These are phyloP conservation scores for Sebastes oblongus DNA, from an alignment of 2,797 vertebrate species.

Conservation along the genomic window DNA sequence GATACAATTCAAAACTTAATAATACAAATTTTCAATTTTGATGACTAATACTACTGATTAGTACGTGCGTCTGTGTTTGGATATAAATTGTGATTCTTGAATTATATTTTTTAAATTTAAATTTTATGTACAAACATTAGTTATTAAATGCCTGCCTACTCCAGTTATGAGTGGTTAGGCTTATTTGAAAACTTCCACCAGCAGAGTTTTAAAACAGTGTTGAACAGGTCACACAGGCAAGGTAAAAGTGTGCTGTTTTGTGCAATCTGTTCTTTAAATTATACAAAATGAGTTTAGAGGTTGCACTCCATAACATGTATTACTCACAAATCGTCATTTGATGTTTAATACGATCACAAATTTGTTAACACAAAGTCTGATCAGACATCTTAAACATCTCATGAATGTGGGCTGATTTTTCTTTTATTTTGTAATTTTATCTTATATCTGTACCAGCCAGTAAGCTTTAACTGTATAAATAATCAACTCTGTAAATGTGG, in stretches of 20 bases:
- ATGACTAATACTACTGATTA: not conserved
- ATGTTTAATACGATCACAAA: not conserved
- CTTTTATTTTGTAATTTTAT: not conserved
- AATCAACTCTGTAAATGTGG: not conserved
- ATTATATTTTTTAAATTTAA: not conserved
- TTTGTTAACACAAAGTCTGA: not conserved
- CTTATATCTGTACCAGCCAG: not conserved
- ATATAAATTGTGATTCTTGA: not conserved
- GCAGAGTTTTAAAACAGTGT: not conserved
- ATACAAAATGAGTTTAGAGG: too few species aligned
- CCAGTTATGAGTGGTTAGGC: not conserved
- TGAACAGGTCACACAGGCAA: not conserved
- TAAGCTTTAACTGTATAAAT: not conserved
- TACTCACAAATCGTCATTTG: not conserved
- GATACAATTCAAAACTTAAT: not conserved
- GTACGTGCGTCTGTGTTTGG: too few species aligned
- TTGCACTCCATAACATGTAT: too few species aligned
- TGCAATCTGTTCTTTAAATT: not conserved
- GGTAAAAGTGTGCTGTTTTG: not conserved
- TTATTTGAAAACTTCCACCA: not conserved
- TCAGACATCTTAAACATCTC: not conserved
- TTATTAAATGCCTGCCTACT: not conserved
- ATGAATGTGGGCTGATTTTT: not conserved
- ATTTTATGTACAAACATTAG: not conserved
- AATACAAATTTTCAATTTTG: not conserved